Conservation (phyloP, 2,797 vertebrate genomes). For the Phalloptychus januarius region DNA sequence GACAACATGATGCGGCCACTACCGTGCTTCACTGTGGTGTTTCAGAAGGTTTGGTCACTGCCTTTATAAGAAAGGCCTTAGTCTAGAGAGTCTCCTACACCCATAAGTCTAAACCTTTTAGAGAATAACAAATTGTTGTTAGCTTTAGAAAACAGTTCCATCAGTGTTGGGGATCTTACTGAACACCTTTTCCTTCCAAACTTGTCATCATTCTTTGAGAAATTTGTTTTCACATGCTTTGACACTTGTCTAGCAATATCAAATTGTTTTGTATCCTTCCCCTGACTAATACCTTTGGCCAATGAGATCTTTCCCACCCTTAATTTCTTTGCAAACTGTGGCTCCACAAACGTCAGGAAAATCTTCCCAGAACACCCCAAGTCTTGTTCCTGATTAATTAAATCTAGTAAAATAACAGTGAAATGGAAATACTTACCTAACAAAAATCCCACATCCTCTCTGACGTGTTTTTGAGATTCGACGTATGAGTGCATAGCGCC, state of each 20-base stretch:
- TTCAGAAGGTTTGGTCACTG: background rate
- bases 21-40: background rate
- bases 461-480: background rate
- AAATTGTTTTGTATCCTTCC: background rate
- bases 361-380: background rate
- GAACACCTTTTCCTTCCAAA: background rate
- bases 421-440: background rate
- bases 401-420: background rate
- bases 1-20: background rate
- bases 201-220: background rate
- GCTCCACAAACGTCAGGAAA: background rate
- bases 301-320: background rate
- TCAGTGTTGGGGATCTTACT: background rate
- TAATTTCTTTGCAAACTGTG: background rate
- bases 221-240: background rate
- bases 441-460: background rate
- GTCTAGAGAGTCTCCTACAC: background rate
- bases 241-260: background rate
- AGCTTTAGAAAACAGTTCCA: background rate
- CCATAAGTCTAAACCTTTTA: background rate
- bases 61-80: background rate
- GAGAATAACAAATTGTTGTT: background rate
- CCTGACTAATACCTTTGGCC: background rate
- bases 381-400: background rate
- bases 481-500: slow-evolving; percentile 9